Evolutionary conservation across 1,140 invertebrate genomes (phyloP).

Genomic region (Charaxes varanes): DNA sequence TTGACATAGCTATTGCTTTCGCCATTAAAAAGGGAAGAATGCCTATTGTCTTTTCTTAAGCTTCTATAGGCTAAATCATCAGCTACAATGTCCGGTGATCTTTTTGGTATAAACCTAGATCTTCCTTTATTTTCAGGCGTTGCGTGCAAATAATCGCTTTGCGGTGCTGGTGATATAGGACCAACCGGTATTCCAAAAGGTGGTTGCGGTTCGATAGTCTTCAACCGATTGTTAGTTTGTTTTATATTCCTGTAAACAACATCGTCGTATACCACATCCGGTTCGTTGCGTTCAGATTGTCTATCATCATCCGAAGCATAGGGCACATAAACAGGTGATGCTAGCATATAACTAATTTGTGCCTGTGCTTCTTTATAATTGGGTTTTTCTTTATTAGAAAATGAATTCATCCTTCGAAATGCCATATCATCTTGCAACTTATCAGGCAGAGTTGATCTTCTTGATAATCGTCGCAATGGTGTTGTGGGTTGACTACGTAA

Average conservation of each 20-base stretch:
- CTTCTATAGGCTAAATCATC: slow-evolving; percentile 91
- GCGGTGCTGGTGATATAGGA: slow-evolving; percentile 82
- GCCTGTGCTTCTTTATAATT: slow-evolving; percentile 73
- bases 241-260: slow-evolving; percentile 87
- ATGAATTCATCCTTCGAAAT: slow-evolving; percentile 80
- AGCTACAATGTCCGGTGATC: slow-evolving; percentile 86
- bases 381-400: slow-evolving; percentile 71
- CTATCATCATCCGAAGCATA: slow-evolving; percentile 65
- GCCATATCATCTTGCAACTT: slow-evolving; percentile 87
- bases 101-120: slow-evolving; percentile 78
- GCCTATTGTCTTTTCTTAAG: slow-evolving; percentile 83
- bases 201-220: slow-evolving; percentile 86
- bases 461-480: slow-evolving; percentile 44
- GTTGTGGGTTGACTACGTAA: slow-evolving; percentile 60
- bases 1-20: slow-evolving; percentile 53
- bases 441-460: slow-evolving; percentile 75
- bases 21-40: slow-evolving; percentile 52
- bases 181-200: slow-evolving; percentile 92
- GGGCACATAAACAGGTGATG: slow-evolving; percentile 78
- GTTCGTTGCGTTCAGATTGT: slow-evolving; percentile 77
- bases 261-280: slow-evolving; percentile 89
- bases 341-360: slow-evolving; percentile 82
- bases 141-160: slow-evolving; percentile 89
- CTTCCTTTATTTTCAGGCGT: slow-evolving; percentile 77
- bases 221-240: slow-evolving; percentile 82